A percentile compares a stretch with the other conserved stretches of the same genome.
Conservation (phyloP, 2,113 vertebrate species). For the Crotalus horridus region DNA sequence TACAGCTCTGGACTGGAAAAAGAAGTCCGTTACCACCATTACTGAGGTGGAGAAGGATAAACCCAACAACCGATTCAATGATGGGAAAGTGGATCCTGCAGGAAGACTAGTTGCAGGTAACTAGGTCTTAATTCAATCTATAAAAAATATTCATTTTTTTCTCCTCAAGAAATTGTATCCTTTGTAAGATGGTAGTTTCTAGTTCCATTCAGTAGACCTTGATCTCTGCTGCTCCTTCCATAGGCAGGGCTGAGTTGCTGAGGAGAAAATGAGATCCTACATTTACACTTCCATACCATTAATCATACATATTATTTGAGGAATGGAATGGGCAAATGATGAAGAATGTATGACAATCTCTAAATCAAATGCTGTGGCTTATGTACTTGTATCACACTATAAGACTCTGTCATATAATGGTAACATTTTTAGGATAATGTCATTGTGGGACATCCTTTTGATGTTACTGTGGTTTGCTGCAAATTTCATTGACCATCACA, state of each 20-base stretch:
- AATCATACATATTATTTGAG: background rate
- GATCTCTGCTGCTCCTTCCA: background rate
- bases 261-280: background rate
- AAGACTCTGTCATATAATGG: background rate
- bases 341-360: background rate
- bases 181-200: background rate
- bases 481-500: background rate
- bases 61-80: slow-evolving; percentile 82
- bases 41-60: slow-evolving; percentile 72
- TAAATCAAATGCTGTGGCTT: background rate
- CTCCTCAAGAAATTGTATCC: background rate
- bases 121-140: background rate
- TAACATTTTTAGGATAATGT: background rate
- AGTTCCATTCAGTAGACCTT: background rate
- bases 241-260: background rate
- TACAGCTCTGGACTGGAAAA: slow-evolving; percentile 78
- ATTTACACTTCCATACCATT: background rate
- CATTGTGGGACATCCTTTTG: background rate
- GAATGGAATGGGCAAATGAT: background rate
- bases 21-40: slow-evolving; percentile 67
- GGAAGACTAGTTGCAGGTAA: slow-evolving; percentile 84
- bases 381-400: background rate
- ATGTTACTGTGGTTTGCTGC: background rate
- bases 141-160: background rate
- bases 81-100: slow-evolving; percentile 85